Evolutionary conservation across 2,888 invertebrate genomes (phyloP), one percentile per base, ranked within the genome.

Genomic region (Cistogaster globosa): DNA sequence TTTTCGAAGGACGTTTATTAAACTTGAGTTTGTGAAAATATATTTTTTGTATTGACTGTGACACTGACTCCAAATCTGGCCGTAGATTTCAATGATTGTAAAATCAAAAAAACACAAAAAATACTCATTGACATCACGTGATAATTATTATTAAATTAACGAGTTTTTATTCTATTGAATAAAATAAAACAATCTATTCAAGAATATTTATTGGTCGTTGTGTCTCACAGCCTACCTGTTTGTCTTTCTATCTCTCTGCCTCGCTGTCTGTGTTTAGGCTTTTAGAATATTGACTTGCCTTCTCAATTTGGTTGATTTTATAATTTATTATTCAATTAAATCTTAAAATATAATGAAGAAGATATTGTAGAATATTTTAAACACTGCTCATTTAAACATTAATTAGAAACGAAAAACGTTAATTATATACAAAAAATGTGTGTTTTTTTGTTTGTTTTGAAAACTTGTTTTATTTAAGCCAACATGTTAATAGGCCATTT

Each of bases 1-100:
- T 42, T 65, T 72, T 80, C 38, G 79, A 80, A 80, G 79, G 79
- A 80, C 79, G 79, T 80, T 80, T 80, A 38, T 80, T 80, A 80
- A 72, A 80, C 79, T 80, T 80, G 79, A 80, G 65, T 32, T 38
- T 62, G 32, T 32, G 32, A 5, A 32, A 55, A 32, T 69, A 32
- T 26, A 22, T 20, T 2, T 45, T 57, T 20, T 42, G n/a, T 26
- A 26, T 26, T 80, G 79, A 80, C 72, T 80, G 79, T 80, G 79
- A 80, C 79, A 80, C 79, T 80, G 79, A 80, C 72, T 72, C 51
- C 63, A 26, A 80, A 80, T 72, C 79, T 80, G 72, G 72, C 20
- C 32, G 79, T 80, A 72, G 65, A 80, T 80, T 58, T 79, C 58
- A 80, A 72, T 72, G 65, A 48, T 67, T 63, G 22, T 42, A 22